Percentiles rank a stretch among this genome's conserved stretches.
Evolutionary conservation across 1,140 invertebrate genomes (phyloP).

Genomic region (Formica exsecta): DNA sequence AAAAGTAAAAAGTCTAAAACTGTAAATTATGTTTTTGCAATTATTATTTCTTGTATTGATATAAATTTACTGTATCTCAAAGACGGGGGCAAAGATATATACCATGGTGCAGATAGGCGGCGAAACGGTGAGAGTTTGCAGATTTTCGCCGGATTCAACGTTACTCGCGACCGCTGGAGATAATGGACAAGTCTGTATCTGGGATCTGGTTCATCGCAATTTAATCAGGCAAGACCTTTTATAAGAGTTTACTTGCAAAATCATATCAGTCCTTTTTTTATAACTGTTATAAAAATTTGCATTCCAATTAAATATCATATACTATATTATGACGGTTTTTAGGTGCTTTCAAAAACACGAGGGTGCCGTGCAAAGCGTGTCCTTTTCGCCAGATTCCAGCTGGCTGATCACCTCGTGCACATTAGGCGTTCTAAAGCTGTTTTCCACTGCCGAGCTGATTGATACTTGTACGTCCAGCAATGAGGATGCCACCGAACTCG

Average conservation of each 20-base stretch:
- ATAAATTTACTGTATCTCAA: conserved; percentile 34
- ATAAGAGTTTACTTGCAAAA: background rate
- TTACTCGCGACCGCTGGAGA: conserved; percentile 91
- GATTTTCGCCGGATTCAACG: conserved; percentile 90
- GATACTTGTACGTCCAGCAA: conserved; percentile 84
- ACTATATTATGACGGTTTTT: background rate
- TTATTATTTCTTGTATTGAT: background rate
- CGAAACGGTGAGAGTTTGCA: conserved; percentile 89
- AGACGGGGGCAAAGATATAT: conserved; percentile 88
- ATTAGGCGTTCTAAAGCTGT: conserved; percentile 89
- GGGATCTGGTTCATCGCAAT: conserved; percentile 89
- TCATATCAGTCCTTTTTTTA: background rate
- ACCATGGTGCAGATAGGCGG: conserved; percentile 90
- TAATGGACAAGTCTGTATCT: conserved; percentile 91
- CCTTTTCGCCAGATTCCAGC: conserved; percentile 90
- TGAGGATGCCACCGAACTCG: conserved; percentile 79
- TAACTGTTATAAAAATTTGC: background rate
- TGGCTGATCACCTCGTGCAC: conserved; percentile 90
- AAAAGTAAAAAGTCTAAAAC: background rate
- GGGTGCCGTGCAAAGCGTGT: conserved; percentile 88
- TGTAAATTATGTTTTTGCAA: conserved; percentile 6
- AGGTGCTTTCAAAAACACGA: conserved; percentile 90
- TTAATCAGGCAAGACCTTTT: conserved; percentile 87
- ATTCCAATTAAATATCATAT: background rate
- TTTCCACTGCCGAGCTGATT: conserved; percentile 86